These are phyloP conservation scores for Otolemur crassicaudatus DNA, from an alignment of 2,797 vertebrate species.

Conservation along the genomic window DNA sequence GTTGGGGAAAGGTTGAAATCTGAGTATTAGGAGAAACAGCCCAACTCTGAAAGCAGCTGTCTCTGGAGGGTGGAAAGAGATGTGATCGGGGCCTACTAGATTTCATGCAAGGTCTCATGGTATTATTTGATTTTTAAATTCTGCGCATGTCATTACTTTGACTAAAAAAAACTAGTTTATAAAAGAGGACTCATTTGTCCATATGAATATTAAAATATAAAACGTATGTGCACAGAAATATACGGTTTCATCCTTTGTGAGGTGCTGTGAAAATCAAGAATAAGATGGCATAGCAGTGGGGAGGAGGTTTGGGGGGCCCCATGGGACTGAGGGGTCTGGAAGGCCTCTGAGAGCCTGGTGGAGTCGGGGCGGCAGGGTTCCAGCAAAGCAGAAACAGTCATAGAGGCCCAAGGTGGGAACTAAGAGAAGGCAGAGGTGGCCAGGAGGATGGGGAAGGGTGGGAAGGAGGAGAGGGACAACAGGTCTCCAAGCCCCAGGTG, in stretches of 20 bases:
- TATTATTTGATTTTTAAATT: constrained; percentile 43
- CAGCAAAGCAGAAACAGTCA: background rate
- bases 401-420: background rate
- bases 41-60: background rate
- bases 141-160: background rate
- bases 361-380: background rate
- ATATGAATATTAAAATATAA: background rate
- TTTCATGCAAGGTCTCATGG: constrained; percentile 11
- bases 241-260: background rate
- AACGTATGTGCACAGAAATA: background rate
- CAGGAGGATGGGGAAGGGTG: fast-evolving
- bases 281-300: background rate
- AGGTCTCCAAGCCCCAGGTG: background rate
- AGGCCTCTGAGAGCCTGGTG: background rate
- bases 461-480: too few species aligned
- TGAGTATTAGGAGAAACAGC: background rate
- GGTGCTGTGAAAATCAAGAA: background rate
- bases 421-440: background rate
- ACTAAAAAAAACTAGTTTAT: background rate
- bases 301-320: background rate
- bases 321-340: background rate
- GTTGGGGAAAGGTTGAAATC: background rate
- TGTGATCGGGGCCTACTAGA: background rate
- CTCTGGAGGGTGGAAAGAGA: background rate
- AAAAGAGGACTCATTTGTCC: background rate